Evolutionary conservation across 1,140 invertebrate genomes (phyloP).

Genomic region (Cydia splendana): DNA sequence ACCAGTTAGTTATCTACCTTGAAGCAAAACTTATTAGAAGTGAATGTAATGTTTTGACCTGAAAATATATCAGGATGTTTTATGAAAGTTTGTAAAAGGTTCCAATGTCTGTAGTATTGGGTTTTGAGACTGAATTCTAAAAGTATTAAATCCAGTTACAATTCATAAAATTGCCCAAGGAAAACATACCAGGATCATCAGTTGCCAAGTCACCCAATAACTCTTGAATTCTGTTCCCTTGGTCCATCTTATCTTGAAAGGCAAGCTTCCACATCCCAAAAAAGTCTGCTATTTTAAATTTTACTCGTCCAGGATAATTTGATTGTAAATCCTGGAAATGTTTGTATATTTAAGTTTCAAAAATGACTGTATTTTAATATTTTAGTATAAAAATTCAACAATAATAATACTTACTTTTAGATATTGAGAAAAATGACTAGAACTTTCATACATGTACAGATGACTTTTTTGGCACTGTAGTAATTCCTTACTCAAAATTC

Average conservation of each 20-base stretch:
- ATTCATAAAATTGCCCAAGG: background rate
- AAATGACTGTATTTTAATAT: background rate
- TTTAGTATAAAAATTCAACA: constrained; percentile 37
- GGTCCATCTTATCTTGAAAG: constrained; percentile 81
- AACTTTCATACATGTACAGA: constrained; percentile 72
- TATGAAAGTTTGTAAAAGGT: no score
- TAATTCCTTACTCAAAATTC: constrained; percentile 75
- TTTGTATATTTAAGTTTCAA: background rate
- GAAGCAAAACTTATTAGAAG: no score
- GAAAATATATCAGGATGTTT: no score
- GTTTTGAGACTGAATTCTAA: no score
- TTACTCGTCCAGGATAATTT: constrained; percentile 54
- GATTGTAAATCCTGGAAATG: constrained; percentile 59
- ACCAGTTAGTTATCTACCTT: no score
- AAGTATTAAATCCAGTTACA: no score
- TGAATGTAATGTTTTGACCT: no score
- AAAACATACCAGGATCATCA: constrained; percentile 57
- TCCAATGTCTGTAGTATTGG: no score
- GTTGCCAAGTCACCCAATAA: constrained; percentile 72
- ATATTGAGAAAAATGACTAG: constrained; percentile 63
- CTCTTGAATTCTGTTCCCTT: constrained; percentile 76
- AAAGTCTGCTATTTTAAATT: constrained; percentile 77
- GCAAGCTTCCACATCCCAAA: constrained; percentile 79
- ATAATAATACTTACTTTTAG: constrained; percentile 52
- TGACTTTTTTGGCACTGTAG: constrained; percentile 59